Conservation (phyloP, 2,797 vertebrate genomes). For the Oreortyx pictus region DNA sequence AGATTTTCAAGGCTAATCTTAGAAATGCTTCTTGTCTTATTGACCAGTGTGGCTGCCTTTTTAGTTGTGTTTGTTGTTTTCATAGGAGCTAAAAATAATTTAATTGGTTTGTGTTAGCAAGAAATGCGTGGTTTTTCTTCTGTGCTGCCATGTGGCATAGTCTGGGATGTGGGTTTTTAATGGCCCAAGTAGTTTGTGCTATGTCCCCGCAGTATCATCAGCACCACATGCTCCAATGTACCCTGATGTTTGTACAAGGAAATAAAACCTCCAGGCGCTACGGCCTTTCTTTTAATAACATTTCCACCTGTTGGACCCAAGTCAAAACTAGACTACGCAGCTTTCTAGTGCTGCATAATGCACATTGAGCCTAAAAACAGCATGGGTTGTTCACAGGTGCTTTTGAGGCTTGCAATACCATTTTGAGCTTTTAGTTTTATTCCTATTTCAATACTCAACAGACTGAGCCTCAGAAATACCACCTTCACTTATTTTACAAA, state of each 20-base stretch:
- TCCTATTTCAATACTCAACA: background rate
- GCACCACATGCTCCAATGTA: constrained; percentile 59
- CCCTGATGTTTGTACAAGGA: constrained; percentile 64
- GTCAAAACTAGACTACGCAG: background rate
- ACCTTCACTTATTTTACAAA: background rate
- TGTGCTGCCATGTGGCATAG: constrained; percentile 65
- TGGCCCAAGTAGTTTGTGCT: constrained; percentile 56
- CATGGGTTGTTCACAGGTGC: background rate
- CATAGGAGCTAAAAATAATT: constrained; percentile 65
- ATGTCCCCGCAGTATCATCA: constrained; percentile 59
- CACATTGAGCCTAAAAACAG: background rate
- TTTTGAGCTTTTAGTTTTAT: background rate
- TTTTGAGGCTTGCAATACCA: background rate
- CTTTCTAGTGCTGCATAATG: constrained; percentile 26
- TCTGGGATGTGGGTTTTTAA: constrained; percentile 74
- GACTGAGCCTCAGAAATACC: background rate
- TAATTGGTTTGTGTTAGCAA: constrained; percentile 65
- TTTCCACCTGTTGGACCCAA: constrained; percentile 60
- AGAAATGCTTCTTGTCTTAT: constrained; percentile 75
- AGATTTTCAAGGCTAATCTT: constrained; percentile 76
- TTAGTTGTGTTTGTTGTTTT: constrained; percentile 65
- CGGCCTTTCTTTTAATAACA: constrained; percentile 63
- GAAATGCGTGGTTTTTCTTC: constrained; percentile 61
- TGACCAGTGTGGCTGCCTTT: constrained; percentile 69
- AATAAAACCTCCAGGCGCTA: constrained; percentile 39